Percentiles rank a stretch among this genome's conserved stretches.
phyloP scores from a whole-genome alignment of 2,888 invertebrate species.

The Elgonia sp. region DNA sequence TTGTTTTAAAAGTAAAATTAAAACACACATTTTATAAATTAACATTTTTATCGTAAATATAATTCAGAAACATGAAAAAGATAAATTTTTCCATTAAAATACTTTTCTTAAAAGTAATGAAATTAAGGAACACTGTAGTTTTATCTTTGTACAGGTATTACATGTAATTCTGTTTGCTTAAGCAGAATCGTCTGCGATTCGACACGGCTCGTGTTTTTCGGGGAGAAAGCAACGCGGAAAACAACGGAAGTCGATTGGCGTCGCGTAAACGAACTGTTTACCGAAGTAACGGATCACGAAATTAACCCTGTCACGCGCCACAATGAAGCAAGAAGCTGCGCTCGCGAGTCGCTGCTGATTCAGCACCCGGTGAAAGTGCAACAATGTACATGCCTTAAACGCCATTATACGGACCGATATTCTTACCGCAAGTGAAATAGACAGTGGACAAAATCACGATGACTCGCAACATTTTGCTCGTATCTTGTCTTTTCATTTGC shows the following conservation, averaged over 20 bases:
- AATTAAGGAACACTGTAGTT: too few species aligned
- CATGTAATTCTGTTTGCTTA: too few species aligned
- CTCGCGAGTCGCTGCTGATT: conserved; percentile 57
- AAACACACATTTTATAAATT: too few species aligned
- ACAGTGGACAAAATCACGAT: conserved; percentile 54
- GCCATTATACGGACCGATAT: conserved; percentile 45
- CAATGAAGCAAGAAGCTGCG: conserved; percentile 57
- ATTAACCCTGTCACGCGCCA: conserved; percentile 64
- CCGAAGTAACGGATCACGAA: conserved; percentile 65
- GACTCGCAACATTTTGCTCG: conserved; percentile 30
- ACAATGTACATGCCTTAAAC: conserved; percentile 48
- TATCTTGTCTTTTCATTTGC: background rate
- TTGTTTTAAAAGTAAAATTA: too few species aligned
- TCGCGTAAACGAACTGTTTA: conserved; percentile 58
- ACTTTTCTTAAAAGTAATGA: too few species aligned
- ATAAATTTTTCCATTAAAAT: too few species aligned
- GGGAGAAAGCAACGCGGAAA: conserved; percentile 59
- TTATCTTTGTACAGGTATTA: too few species aligned
- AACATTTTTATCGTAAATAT: too few species aligned
- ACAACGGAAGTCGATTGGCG: conserved; percentile 49
- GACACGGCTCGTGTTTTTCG: conserved; percentile 39
- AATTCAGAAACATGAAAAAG: too few species aligned
- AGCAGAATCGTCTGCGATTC: too few species aligned
- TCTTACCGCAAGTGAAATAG: conserved; percentile 40
- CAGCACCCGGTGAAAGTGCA: conserved; percentile 67